Evolutionary conservation across 1,140 invertebrate genomes (phyloP).

Genomic region (Eciton burchellii): DNA sequence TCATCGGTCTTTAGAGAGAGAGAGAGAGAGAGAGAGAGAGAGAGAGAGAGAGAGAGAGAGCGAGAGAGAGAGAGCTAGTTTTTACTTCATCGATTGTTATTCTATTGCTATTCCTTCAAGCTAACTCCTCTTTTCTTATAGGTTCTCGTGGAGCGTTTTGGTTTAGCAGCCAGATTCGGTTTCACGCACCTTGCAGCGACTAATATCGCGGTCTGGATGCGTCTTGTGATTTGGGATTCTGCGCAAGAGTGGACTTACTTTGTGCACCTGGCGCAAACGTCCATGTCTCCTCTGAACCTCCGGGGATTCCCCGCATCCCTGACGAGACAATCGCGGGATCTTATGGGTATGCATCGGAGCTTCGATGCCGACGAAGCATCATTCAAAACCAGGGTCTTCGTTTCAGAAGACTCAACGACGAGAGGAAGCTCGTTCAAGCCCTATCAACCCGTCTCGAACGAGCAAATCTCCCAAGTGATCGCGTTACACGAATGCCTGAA

Average conservation of each 20-base stretch:
- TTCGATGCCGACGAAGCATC: background rate
- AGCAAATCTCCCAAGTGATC: slow-evolving; percentile 86
- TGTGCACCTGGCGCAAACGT: slow-evolving; percentile 83
- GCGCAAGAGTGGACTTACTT: slow-evolving; percentile 87
- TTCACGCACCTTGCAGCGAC: slow-evolving; percentile 88
- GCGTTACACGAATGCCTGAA: slow-evolving; percentile 87
- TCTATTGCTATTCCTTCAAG: too few relatives aligned
- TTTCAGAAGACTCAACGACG: slow-evolving; percentile 49
- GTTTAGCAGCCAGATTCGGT: slow-evolving; percentile 86
- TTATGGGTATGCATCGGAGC: slow-evolving; percentile 64
- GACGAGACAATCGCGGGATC: slow-evolving; percentile 77
- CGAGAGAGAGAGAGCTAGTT: background rate
- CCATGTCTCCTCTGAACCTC: slow-evolving; percentile 83
- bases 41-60: too few relatives aligned
- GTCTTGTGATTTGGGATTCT: slow-evolving; percentile 88
- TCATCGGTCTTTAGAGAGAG: too few relatives aligned
- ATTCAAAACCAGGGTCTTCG: background rate
- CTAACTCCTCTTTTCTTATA: slow-evolving; percentile 58
- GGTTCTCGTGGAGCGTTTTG: slow-evolving; percentile 87
- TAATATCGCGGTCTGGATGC: slow-evolving; percentile 87
- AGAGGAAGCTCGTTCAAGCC: slow-evolving; percentile 36
- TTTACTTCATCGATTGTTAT: too few relatives aligned
- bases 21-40: too few relatives aligned
- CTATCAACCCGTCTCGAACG: slow-evolving; percentile 80
- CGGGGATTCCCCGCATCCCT: slow-evolving; percentile 84